Evolutionary conservation across 1,140 invertebrate species (phyloP).

Genomic region (Drosophila pallidifrons): DNA sequence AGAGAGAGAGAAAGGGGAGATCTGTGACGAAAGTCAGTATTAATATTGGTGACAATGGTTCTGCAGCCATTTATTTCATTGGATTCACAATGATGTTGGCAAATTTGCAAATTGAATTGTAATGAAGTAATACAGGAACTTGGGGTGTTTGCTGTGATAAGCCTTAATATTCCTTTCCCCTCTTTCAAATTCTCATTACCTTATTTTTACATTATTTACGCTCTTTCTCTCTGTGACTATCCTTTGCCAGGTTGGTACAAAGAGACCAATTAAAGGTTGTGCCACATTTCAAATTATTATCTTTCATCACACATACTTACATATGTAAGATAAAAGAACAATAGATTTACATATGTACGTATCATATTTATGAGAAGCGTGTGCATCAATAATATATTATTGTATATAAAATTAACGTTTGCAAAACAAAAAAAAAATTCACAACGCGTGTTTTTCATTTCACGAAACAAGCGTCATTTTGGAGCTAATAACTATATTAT

Average conservation of each 20-base stretch:
- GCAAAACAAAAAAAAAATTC: no score
- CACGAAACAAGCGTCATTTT: no score
- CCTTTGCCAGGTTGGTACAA: background rate
- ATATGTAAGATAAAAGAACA: no score
- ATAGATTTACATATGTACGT: no score
- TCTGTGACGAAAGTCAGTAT: conserved; percentile 15
- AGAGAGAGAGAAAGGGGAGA: background rate
- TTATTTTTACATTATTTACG: background rate
- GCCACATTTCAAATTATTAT: background rate
- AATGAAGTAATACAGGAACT: conserved; percentile 21
- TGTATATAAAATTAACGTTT: no score
- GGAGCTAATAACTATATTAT: no score
- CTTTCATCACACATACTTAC: no score
- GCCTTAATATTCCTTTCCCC: background rate
- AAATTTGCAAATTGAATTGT: conserved; percentile 43
- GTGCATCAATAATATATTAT: no score
- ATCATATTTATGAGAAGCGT: no score
- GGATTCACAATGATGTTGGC: background rate
- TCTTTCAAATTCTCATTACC: background rate
- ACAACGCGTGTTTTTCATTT: no score
- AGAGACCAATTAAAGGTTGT: background rate
- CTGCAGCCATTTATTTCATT: conserved; percentile 18
- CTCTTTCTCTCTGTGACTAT: background rate
- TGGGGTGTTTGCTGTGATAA: background rate
- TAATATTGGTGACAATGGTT: conserved; percentile 21